Evolutionary conservation across 2,888 invertebrate species (phyloP).

Genomic region (Microdon myrmicae): DNA sequence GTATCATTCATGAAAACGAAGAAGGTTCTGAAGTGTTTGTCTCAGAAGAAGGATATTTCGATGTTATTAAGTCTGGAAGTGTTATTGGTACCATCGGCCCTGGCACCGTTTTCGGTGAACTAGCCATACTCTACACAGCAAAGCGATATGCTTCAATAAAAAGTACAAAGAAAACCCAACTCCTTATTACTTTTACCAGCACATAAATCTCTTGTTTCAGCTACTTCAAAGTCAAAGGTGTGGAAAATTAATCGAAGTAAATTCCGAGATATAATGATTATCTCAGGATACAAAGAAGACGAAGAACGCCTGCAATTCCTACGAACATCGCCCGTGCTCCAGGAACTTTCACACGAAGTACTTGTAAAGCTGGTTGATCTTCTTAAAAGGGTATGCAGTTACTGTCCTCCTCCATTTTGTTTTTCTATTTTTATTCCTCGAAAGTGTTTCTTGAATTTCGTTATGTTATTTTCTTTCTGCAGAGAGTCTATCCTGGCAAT

Average conservation of each 20-base stretch:
- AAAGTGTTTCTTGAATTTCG: background rate
- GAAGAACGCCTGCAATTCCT: conserved; percentile 88
- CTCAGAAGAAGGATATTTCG: conserved; percentile 85
- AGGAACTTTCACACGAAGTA: conserved; percentile 76
- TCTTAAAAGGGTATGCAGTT: conserved; percentile 78
- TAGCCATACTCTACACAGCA: conserved; percentile 94
- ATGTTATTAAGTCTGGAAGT: conserved; percentile 83
- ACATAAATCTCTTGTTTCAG: conserved; percentile 64
- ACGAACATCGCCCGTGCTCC: conserved; percentile 81
- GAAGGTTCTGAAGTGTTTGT: conserved; percentile 88
- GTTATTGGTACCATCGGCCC: conserved; percentile 82
- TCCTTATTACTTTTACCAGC: background rate
- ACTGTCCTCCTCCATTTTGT: too few species aligned
- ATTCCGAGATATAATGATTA: conserved; percentile 90
- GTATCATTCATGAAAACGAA: conserved; percentile 83
- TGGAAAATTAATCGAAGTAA: conserved; percentile 89
- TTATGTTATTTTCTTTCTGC: conserved; percentile 47
- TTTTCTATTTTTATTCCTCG: too few species aligned
- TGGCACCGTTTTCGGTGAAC: conserved; percentile 88
- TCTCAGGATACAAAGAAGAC: conserved; percentile 83
- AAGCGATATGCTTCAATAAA: conserved; percentile 87
- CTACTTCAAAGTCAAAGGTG: conserved; percentile 80
- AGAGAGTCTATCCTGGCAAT: conserved; percentile 85
- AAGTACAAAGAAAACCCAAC: too few species aligned
- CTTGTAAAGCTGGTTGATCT: conserved; percentile 87